Evolutionary conservation across 2,888 invertebrate species (phyloP), one percentile per base, ranked within the genome.

Genomic region (Melieria picta): DNA sequence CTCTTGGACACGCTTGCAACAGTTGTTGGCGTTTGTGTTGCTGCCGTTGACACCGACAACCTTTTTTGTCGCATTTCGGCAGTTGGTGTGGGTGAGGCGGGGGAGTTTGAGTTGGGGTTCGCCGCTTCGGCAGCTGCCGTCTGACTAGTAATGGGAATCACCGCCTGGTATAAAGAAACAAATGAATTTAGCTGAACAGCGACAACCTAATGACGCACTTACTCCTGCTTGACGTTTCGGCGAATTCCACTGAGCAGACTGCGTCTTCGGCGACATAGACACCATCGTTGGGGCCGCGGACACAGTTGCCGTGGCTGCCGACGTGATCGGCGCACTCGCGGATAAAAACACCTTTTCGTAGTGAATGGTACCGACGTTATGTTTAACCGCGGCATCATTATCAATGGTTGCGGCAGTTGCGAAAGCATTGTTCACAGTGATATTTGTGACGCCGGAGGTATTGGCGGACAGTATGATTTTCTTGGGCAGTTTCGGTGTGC

Each of bases 271-370:
- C 42, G 71, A 5, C 7, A 48, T 65, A 10, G 62, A 66, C 45
- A 67, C 52, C 62, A 58, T 52, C 52, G 74, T 30, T 13, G 57
- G 46, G 11, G 58, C 7, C 7, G 61, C 66, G 4, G 45, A 45
- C 16, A 71, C 58, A 13, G 68, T 52, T 30, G 64, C 6, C 57
- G 71, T 9, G 50, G 65, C 47, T 52, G 57, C 71, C 73, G 76
- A 56, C 52, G 48, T 16, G 4, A 56, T 79, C 10, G 82, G 82
- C 70, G 79, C 80, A 65, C 80, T 85, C 42, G 84, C 82, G 6
- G 85, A 84, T 1, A 86, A 82, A 72, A 87, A 86, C 4, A 87
- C 84, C 71, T 85, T 85, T 70, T 87, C 86, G 60, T 86, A 86
- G 73, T 86, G 85, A 7, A 83, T 77, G 63, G 78, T 79, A 10